Base-by-base conservation (phyloP, 1,140 invertebrate genomes). In the Diabrotica virgifera region DNA sequence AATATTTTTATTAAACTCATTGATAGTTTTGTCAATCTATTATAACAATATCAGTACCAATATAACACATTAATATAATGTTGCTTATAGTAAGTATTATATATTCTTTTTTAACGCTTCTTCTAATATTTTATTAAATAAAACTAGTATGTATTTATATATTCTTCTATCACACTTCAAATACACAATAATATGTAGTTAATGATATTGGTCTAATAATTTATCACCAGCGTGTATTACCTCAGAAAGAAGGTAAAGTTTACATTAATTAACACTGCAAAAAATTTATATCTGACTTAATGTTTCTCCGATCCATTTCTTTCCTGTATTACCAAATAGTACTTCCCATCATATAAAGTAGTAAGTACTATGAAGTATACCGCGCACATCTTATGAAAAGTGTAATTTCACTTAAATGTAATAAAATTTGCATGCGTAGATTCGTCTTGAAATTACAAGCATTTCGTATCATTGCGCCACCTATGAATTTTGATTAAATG, bases 21-120 rank as follows among this genome's bases (percentile, higher is more conserved):
- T 13, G 53, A 55, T 55, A 55, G 24, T 55, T 55, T 14, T 14
- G 40, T 46, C 40, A 10, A 55, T 14, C 35, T 55, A 55, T 55
- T 55, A 9, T 55, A 55, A 55, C 53, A 55, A 55, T 55, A 55
- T 55, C 53, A 55, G 53, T 55, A 55, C 53, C 12, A 55, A 55
- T n/a, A 14, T 24, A 55, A 55, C 24, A 55, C 53, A 55, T 55
- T 52, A 52, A 52, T 52, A 52, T 24, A 24, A 24, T 24, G 24
- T 24, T 24, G 24, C 24, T 24, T 24, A 24, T 4, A 24, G 24
- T 24, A 24, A 24, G 24, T 24, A 24, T 24, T 24, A 46, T 55
- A 55, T 55, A 55, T 6, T 55, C 11, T 55, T 35, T 11, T 14
- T 14, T 55, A 14, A 55, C 24, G 35, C 53, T n/a, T 5, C 51